These are phyloP conservation scores for Caranx ignobilis DNA, from an alignment of 2,113 vertebrate species.

Conservation along the genomic window DNA sequence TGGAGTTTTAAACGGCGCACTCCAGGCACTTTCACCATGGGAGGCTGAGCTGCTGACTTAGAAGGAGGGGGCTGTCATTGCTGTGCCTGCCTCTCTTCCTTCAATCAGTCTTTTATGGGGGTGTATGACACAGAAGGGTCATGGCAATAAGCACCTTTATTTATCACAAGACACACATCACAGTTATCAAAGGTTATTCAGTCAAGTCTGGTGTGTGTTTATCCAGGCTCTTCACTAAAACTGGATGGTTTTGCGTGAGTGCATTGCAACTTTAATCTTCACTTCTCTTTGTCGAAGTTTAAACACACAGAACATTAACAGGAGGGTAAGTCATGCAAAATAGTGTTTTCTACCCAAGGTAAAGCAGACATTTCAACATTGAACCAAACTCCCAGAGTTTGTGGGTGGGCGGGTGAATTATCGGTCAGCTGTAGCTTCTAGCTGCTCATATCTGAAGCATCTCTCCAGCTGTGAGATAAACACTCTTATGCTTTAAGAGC, in stretches of 20 bases:
- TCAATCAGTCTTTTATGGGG: constrained; percentile 47
- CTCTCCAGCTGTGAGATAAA: constrained; percentile 67
- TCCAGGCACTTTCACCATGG: constrained; percentile 70
- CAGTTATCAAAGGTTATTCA: constrained; percentile 23
- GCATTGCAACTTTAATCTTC: constrained; percentile 33
- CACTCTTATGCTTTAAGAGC: constrained; percentile 57
- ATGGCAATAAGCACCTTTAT: constrained; percentile 27
- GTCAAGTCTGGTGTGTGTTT: constrained; percentile 28
- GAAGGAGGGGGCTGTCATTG: constrained; percentile 58
- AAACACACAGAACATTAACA: constrained; percentile 26
- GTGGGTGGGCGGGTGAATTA: constrained; percentile 64
- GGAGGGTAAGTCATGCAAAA: constrained; percentile 26
- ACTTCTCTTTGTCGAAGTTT: background rate
- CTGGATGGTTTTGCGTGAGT: background rate
- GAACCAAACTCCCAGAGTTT: constrained; percentile 37
- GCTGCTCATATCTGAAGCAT: constrained; percentile 60
- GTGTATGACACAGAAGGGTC: constrained; percentile 20
- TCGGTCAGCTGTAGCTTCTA: constrained; percentile 27
- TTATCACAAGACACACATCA: constrained; percentile 26
- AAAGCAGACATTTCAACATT: constrained; percentile 57
- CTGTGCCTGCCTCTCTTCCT: constrained; percentile 52
- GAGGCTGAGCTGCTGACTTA: constrained; percentile 65
- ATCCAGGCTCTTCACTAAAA: constrained; percentile 25
- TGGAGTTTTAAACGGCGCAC: constrained; percentile 62
- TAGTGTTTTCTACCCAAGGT: constrained; percentile 24